Percentiles rank a stretch among this genome's conserved stretches.
These are phyloP conservation scores for Gymnodraco acuticeps DNA, from an alignment of 2,797 vertebrate genomes.

Conservation along the genomic window DNA sequence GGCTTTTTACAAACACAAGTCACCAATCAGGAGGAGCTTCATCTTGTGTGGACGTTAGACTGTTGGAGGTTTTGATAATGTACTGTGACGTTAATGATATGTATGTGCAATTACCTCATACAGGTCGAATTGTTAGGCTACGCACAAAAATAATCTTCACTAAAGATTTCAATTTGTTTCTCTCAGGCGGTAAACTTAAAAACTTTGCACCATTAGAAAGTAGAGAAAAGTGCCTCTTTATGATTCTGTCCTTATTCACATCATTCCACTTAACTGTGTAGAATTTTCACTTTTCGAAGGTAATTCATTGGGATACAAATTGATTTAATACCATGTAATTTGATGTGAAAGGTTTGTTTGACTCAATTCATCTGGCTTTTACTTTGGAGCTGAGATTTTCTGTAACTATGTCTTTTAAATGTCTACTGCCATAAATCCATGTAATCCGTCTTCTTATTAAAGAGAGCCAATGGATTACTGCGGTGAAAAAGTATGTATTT, in stretches of 20 bases:
- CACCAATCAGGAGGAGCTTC: slow-evolving; percentile 23
- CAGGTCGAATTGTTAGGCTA: neutral
- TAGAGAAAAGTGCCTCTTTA: slow-evolving; percentile 20
- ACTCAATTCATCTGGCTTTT: slow-evolving; percentile 21
- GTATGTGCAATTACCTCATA: slow-evolving; percentile 4
- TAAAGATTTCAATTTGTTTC: neutral
- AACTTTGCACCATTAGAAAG: neutral
- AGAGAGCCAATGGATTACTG: slow-evolving; percentile 15
- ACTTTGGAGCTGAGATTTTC: slow-evolving; percentile 18
- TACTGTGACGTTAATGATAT: slow-evolving; percentile 36
- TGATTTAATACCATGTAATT: slow-evolving; percentile 41
- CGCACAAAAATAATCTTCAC: slow-evolving; percentile 4
- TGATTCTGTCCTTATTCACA: slow-evolving; percentile 20
- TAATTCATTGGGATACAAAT: slow-evolving; percentile 39
- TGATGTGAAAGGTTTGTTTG: slow-evolving; percentile 38
- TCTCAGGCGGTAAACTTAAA: neutral
- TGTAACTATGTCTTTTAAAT: slow-evolving; percentile 12
- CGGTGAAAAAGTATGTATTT: slow-evolving; percentile 3
- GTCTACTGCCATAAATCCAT: slow-evolving; percentile 16
- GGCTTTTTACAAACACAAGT: slow-evolving; percentile 29
- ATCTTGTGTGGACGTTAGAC: slow-evolving; percentile 3
- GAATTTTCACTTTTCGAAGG: slow-evolving; percentile 30
- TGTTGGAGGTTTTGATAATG: slow-evolving; percentile 8
- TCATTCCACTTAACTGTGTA: slow-evolving; percentile 47
- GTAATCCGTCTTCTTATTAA: slow-evolving; percentile 19